Percentiles rank a stretch among this genome's conserved stretches.
Conservation (phyloP, 2,797 vertebrate genomes). For the Anguilla marmorata region DNA sequence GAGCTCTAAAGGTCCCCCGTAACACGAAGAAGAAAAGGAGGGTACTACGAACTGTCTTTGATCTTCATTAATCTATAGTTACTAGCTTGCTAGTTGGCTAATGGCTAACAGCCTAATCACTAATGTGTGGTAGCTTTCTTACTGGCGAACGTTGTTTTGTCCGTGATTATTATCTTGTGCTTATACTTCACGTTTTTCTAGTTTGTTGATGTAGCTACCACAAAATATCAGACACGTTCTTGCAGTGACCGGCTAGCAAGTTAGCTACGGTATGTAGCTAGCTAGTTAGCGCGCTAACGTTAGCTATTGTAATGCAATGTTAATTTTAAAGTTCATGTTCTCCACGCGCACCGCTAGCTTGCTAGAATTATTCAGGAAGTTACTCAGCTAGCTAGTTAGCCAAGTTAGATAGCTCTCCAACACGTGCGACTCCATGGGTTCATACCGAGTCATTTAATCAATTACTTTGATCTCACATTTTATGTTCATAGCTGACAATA, state of each 20-base stretch:
- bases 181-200: background rate
- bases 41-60: constrained; percentile 17
- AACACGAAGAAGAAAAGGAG: background rate
- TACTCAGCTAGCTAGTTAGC: background rate
- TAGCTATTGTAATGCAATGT: constrained; percentile 32
- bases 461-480: constrained; percentile 2
- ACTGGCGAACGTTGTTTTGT: background rate
- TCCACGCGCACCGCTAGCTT: constrained; percentile 33
- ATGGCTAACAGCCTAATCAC: background rate
- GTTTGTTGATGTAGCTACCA: background rate
- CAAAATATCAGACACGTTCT: background rate
- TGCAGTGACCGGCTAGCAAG: background rate
- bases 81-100: background rate
- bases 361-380: constrained; percentile 38
- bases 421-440: constrained; percentile 7
- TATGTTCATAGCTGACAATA: background rate
- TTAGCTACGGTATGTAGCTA: background rate
- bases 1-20: constrained; percentile 15
- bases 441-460: background rate
- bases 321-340: constrained; percentile 49
- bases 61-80: constrained; percentile 18
- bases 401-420: background rate
- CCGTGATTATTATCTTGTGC: background rate
- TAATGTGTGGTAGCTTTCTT: background rate
- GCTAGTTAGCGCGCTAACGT: background rate